These are phyloP conservation scores for Hetaerina titia DNA, from an alignment of 2,888 invertebrate genomes.

Conservation along the genomic window DNA sequence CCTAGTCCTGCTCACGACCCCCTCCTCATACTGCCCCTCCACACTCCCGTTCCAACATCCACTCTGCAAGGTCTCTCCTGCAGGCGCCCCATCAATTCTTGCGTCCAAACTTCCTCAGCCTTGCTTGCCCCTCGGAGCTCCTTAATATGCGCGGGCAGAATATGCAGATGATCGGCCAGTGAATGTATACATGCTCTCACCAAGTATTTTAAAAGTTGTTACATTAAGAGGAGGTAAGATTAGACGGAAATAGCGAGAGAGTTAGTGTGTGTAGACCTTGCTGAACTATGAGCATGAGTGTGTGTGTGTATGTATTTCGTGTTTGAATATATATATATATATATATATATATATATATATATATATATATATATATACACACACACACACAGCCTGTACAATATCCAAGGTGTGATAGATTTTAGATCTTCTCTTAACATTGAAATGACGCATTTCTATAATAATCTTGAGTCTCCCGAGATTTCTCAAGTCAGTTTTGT, in stretches of 20 bases:
- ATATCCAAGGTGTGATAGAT: too few species aligned
- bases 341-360: too few species aligned
- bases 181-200: constrained; percentile 53
- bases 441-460: too few species aligned
- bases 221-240: constrained; percentile 22
- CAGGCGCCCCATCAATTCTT: constrained; percentile 58
- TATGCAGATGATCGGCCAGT: constrained; percentile 65
- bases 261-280: background rate
- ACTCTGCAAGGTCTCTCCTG: constrained; percentile 60
- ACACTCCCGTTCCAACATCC: constrained; percentile 17
- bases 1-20: background rate
- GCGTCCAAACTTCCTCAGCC: constrained; percentile 41
- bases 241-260: background rate
- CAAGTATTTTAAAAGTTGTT: constrained; percentile 53
- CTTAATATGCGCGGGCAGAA: constrained; percentile 63
- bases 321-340: too few species aligned
- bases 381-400: too few species aligned
- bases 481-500: too few species aligned
- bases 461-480: too few species aligned
- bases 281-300: background rate
- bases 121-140: constrained; percentile 35
- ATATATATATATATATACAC: too few species aligned
- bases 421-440: too few species aligned
- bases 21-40: background rate
- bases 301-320: too few species aligned